Base-by-base conservation (phyloP, 1,140 invertebrate species). In the Anoplophora glabripennis region DNA sequence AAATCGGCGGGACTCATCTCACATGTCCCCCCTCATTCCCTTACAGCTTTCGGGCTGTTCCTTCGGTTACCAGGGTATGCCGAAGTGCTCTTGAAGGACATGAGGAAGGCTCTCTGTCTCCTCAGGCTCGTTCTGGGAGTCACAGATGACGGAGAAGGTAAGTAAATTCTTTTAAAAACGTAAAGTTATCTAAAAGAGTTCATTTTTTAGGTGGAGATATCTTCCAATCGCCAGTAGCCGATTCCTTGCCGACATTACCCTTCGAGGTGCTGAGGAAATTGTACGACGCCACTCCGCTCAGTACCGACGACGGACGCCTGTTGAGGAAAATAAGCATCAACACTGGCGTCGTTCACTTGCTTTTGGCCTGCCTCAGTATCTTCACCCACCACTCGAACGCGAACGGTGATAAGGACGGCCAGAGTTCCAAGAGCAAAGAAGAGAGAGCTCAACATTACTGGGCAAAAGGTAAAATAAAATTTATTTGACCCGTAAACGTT, bases 371-470 rank as follows among this genome's bases (percentile, higher is more conserved):
- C 72, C 78, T 96, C 15, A 89, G 92, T 1, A 88, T 92, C 5
- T 92, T 96, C 65, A 94, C 93, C 1, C 93, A 95, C 75, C 92
- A 94, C 70, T 81, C 82, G 3, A 54, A 63, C 35, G 46, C 35
- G 21, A 53, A 36, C 17, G 51, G 45, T 8, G 69, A 63, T 18
- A 66, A 71, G 57, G 69, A 66, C 44, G 12, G 67, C 58, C 33
- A 70, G 65, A 72, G 72, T 17, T 66, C 66, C 14, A 65, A 69
- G 0, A 77, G 76, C 36, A 72, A 67, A 18, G 87, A 89, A 67
- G 88, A 92, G 56, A 92, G 93, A 64, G 86, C 86, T 1, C 92
- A 95, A 70, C 79, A 91, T 59, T 96, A 96, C 76, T 98, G 94
- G 94, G 94, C 94, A 0, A 96, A 96, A 72, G 89, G 77, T 65